These are phyloP conservation scores for Amiota communis DNA, from an alignment of 2,888 invertebrate genomes.

Conservation along the genomic window DNA sequence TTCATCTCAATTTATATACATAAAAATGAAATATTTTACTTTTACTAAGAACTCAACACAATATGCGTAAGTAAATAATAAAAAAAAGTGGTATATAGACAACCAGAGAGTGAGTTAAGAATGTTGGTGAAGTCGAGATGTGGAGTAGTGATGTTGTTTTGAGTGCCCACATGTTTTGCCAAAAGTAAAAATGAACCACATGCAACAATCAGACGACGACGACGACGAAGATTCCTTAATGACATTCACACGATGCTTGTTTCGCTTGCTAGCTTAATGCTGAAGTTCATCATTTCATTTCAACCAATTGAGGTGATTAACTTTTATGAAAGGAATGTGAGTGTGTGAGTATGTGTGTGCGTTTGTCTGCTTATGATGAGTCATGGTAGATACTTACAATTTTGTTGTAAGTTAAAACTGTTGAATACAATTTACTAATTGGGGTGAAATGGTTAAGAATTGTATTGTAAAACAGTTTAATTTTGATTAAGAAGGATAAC, in stretches of 20 bases:
- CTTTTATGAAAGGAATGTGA: constrained; percentile 64
- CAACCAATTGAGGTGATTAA: constrained; percentile 72
- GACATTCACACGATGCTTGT: constrained; percentile 47
- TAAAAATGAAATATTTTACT: constrained; percentile 55
- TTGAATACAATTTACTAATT: too few species aligned
- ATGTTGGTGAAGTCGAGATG: too few species aligned
- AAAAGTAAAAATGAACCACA: constrained; percentile 47
- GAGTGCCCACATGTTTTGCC: constrained; percentile 60
- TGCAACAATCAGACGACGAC: too few species aligned
- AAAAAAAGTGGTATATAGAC: too few species aligned
- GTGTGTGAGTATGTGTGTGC: not conserved
- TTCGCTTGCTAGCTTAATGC: constrained; percentile 48
- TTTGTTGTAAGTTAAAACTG: too few species aligned
- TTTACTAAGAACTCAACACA: constrained; percentile 47
- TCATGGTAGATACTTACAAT: too few species aligned
- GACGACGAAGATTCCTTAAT: constrained; percentile 55
- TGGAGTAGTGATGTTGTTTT: constrained; percentile 4
- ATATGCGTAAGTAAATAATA: not conserved
- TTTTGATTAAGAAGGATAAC: constrained; percentile 37
- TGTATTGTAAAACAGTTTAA: constrained; percentile 27
- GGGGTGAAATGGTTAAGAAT: too few species aligned
- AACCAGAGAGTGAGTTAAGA: not conserved
- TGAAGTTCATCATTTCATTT: constrained; percentile 36
- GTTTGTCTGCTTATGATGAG: too few species aligned
- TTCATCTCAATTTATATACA: constrained; percentile 56